Conservation (phyloP, 2,113 vertebrate genomes). For the Thomomys bottae region DNA sequence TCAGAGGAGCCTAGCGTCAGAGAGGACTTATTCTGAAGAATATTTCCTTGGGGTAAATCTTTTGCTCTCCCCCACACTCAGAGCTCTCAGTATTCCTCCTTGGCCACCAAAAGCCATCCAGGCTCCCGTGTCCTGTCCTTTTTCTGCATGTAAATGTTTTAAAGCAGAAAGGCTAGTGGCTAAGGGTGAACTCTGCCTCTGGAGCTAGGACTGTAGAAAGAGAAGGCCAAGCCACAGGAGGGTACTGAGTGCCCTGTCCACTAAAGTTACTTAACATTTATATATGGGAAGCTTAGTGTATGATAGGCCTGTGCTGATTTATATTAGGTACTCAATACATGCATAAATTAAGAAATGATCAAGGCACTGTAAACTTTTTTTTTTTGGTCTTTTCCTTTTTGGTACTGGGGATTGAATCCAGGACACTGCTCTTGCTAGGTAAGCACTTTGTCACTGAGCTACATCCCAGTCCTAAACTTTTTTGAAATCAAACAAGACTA, state of each 20-base stretch:
- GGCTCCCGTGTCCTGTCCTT: background rate
- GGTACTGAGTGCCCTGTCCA: fast-evolving
- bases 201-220: background rate
- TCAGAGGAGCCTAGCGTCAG: background rate
- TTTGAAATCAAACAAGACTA: background rate
- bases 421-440: too few relatives aligned
- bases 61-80: background rate
- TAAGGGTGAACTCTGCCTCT: background rate
- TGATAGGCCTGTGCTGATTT: background rate
- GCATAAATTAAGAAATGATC: background rate
- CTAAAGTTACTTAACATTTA: background rate
- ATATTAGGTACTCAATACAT: background rate
- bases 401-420: too few relatives aligned
- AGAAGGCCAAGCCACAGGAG: background rate
- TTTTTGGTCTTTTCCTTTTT: too few relatives aligned
- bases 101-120: background rate
- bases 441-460: too few relatives aligned
- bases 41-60: background rate
- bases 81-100: background rate
- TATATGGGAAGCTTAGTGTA: background rate
- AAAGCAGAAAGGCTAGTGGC: background rate
- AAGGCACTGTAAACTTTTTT: background rate
- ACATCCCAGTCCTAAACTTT: too few relatives aligned
- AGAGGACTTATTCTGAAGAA: background rate
- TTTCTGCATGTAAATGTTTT: background rate